These are phyloP conservation scores for Drosophila acutilabella DNA, from an alignment of 2,888 invertebrate genomes.

Conservation along the genomic window DNA sequence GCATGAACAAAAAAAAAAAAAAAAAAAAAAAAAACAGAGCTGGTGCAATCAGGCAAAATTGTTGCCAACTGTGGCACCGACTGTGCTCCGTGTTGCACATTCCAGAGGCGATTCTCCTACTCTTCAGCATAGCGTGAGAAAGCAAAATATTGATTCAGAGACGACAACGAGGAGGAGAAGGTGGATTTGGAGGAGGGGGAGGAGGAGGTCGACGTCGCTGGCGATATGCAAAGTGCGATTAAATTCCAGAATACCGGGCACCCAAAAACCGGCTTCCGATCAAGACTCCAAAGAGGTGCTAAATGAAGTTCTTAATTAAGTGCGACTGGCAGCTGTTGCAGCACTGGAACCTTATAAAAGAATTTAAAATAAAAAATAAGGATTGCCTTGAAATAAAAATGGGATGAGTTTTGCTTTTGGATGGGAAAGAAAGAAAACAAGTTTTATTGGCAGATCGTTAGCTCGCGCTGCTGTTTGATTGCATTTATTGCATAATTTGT, in stretches of 20 bases:
- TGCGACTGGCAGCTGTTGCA: constrained; percentile 68
- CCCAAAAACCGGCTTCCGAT: constrained; percentile 59
- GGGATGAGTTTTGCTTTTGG: constrained; percentile 18
- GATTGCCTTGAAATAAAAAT: constrained; percentile 48
- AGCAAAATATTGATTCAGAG: constrained; percentile 79
- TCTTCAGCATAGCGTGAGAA: constrained; percentile 74
- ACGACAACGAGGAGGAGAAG: not conserved
- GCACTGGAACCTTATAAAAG: constrained; percentile 22
- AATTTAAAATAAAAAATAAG: constrained; percentile 16
- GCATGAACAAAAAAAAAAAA: constrained; percentile 9
- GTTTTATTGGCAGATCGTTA: constrained; percentile 76
- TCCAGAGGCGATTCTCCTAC: constrained; percentile 57
- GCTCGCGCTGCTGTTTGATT: constrained; percentile 59
- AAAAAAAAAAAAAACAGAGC: constrained; percentile 18
- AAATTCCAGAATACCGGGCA: constrained; percentile 65
- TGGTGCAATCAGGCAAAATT: constrained; percentile 75
- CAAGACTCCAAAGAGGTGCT: constrained; percentile 69
- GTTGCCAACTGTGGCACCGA: constrained; percentile 71
- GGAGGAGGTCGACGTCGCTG: constrained; percentile 9
- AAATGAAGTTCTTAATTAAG: constrained; percentile 81
- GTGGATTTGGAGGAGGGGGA: not conserved
- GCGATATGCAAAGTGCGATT: constrained; percentile 80
- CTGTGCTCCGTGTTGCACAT: constrained; percentile 55
- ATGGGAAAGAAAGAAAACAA: constrained; percentile 24
- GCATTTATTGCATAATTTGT: constrained; percentile 78